Evolutionary conservation across 92 coral and sea anemone species (phyloP), one percentile per base, ranked within the genome.

Genomic region (Hydrozoanthus gracilis): DNA sequence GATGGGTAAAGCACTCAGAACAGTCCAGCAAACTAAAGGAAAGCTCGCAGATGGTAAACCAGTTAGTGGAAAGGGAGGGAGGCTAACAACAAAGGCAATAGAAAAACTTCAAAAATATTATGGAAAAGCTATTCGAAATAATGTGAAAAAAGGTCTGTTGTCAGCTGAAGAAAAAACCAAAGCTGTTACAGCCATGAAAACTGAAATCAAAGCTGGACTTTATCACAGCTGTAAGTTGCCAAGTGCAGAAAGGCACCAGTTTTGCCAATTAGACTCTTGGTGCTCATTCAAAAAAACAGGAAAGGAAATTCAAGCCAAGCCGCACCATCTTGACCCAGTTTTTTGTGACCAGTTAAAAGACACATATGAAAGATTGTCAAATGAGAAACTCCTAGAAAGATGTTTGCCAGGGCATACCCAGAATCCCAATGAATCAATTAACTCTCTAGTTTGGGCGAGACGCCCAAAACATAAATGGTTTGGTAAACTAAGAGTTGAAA

Each of bases 391-490:
- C 45, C 54, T 89, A 51, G 51, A 76, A 58, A 46, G 86, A 6
- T 89, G 91, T 55, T 67, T 89, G 46, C 89, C 92, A 61, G 83
- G 92, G 10, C 79, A 84, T 52, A 77, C 91, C 9, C 92, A 89
- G 68, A 89, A 84, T 60, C 88, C 88, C 5, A 89, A 89, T 89
- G 91, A 66, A 9, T 66, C 0, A 35, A 66, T 66, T 44, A 66
- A 1, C 6, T 66, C 8, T 4, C 20, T 18, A 77, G 49, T 79
- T 79, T 86, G 87, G 87, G 49, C 74, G 7, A 85, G 92, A 60
- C 85, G 92, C 46, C 92, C 92, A n/a, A 86, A 89, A 64, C 79
- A 85, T 20, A 89, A 85, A 45, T 89, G 92, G 89, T 78, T 76
- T 78, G 89, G 87, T 58, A 67, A 86, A 49, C 86, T 86, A 74